Percentiles rank a stretch among this genome's conserved stretches.
Conservation (phyloP, 2,113 vertebrate genomes). For the Corvus cornix region DNA sequence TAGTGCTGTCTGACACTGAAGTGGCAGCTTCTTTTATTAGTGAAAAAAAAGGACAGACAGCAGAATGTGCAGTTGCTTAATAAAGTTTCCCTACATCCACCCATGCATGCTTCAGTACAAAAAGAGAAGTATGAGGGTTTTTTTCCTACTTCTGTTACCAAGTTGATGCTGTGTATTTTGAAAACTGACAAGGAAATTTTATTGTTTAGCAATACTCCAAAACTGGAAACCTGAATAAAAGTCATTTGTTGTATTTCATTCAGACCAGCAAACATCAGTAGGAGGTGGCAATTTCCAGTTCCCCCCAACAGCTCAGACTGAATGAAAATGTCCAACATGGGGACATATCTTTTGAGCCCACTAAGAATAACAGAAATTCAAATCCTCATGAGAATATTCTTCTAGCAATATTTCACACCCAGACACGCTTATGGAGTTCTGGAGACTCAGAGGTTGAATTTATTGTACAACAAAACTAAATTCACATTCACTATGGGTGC, state of each 20-base stretch:
- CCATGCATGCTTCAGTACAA: neutral
- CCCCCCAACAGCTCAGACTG: neutral
- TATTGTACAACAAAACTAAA: neutral
- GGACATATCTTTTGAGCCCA: neutral
- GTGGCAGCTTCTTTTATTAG: neutral
- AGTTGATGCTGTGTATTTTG: neutral
- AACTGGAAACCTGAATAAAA: neutral
- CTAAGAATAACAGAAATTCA: neutral
- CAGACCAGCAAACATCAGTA: neutral
- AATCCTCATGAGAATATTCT: neutral
- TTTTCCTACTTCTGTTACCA: neutral
- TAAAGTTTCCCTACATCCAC: neutral
- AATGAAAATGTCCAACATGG: neutral
- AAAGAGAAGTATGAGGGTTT: neutral
- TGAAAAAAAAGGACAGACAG: neutral
- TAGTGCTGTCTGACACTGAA: neutral
- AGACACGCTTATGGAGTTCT: neutral
- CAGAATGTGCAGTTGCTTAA: neutral
- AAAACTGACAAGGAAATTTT: neutral
- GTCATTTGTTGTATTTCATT: neutral
- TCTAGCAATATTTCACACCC: neutral
- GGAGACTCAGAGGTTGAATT: neutral
- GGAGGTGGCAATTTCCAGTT: neutral
- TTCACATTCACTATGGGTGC: neutral
- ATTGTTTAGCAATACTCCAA: neutral